Conservation (phyloP, 2,113 vertebrate species). For the Brachirus orientalis region DNA sequence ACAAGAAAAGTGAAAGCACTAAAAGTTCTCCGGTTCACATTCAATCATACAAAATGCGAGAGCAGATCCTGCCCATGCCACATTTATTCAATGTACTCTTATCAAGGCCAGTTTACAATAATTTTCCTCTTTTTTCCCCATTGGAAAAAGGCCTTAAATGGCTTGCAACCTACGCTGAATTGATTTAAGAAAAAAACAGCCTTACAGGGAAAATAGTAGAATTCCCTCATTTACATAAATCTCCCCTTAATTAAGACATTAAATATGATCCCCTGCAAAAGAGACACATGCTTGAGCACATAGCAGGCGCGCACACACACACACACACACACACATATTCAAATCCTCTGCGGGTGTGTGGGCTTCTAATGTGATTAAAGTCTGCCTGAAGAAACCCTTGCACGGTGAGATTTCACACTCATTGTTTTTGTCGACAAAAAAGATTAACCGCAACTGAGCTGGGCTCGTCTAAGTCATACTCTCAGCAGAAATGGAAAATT, state of each 20-base stretch:
- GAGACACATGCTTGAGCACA: constrained; percentile 21
- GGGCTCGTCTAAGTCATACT: constrained; percentile 11
- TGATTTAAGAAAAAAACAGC: constrained; percentile 27
- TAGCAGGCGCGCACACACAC: constrained; percentile 8
- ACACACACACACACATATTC: constrained; percentile 14
- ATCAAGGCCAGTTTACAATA: constrained; percentile 30
- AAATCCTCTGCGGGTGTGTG: constrained; percentile 37
- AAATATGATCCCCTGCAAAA: constrained; percentile 56
- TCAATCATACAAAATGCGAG: background rate
- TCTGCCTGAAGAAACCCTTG: constrained; percentile 63
- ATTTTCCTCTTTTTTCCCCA: constrained; percentile 6
- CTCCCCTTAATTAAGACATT: constrained; percentile 74
- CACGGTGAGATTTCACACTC: constrained; percentile 70
- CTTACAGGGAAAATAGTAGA: constrained; percentile 37
- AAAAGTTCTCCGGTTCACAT: background rate
- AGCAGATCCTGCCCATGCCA: constrained; percentile 9
- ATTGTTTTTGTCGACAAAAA: constrained; percentile 72
- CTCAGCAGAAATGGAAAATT: constrained; percentile 8
- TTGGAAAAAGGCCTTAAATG: constrained; percentile 41
- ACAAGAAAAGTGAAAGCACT: background rate
- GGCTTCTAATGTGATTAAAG: constrained; percentile 71
- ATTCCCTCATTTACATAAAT: constrained; percentile 69
- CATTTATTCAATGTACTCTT: constrained; percentile 61
- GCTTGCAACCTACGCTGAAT: constrained; percentile 18
- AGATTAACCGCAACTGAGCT: constrained; percentile 48